Evolutionary conservation across 2,113 vertebrate species (phyloP), one percentile per base, ranked within the genome.

Genomic region (Larimichthys polyactis): DNA sequence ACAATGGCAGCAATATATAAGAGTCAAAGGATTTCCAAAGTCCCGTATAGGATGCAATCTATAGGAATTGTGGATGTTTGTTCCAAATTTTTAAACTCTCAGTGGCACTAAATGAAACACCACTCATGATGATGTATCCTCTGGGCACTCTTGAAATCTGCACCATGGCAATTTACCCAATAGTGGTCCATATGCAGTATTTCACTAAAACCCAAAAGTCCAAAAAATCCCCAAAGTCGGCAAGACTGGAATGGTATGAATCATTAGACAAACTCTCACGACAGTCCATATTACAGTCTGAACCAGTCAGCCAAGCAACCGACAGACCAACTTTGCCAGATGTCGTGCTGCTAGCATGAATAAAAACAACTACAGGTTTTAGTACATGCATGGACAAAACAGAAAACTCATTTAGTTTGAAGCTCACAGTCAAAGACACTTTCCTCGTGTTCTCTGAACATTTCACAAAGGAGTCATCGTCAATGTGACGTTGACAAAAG

Each of bases 371-470:
- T 4, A 8, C 4, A n/a, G 17, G 12, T 5, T 48, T 20, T 3
- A 11, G 17, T 3, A 11, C 11, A 68, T 2, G 49, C 43, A 22
- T 0, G 1, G 0, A 17, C 11, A 46, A 63, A 58, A 75, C 5
- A 54, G 4, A 43, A 40, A 55, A 43, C 52, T 63, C 59, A 78
- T 62, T 75, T 54, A n/a, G 60, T 51, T 20, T 40, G 44, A 65
- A 29, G 66, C 54, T n/a, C 11, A 32, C 9, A 6, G 29, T 73
- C 16, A 4, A 51, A 78, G 78, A 27, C 58, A 51, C 48, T 74
- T 59, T 65, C 9, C 48, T 29, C 11, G 11, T 27, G 59, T n/a
- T 40, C 15, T 66, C 52, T 70, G 63, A 58, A 24, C 67, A 52
- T 54, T 58, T 27, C 69, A n/a, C 4, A 54, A 68, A 66, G 11